Base-by-base conservation (phyloP, 1,140 invertebrate genomes). In the Oncopeltus fasciatus region DNA sequence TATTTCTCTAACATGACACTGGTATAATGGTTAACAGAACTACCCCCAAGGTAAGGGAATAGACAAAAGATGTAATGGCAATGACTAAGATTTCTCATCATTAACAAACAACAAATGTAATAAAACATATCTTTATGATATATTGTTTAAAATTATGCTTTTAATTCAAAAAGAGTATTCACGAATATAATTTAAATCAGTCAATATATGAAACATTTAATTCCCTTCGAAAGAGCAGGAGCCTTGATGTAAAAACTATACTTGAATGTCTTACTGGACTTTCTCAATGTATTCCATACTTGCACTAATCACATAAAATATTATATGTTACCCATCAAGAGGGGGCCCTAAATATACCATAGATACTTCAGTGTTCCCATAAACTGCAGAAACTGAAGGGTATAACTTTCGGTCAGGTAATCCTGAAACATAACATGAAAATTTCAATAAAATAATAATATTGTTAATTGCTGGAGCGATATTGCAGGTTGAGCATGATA, bases 351-450 rank as follows among this genome's bases (percentile, higher is more conserved):
- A 76, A 75, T 98, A 98, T n/a, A 98, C 90, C 94, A 98, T 98
- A 26, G 95, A 96, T n/a, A 98, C 93, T 82, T 98, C 95, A 29
- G 95, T 98, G 74, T 98, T 98, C 64, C 95, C 95, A 80, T 98
- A 98, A 31, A 98, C 95, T 59, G 94, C 95, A 61, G 94, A 97
- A 63, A 98, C 90, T 64, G 94, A 90, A 62, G 95, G 95, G 75
- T 92, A 98, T 57, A 98, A 76, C 75, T 85, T 90, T 74, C 91
- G 93, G 72, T 91, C 88, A 65, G 93, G 95, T 72, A 97, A 81
- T 65, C 92, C 88, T 92, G 73, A 57, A 80, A 81, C 38, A 64
- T 67, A 57, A 66, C n/a, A 20, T n/a, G n/a, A n/a, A n/a, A n/a
- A n/a, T n/a, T n/a, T n/a, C n/a, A n/a, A n/a, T n/a, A n/a, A n/a